phyloP scores from a whole-genome alignment of 1,140 invertebrate species.

The Mesaphorura yosii region DNA sequence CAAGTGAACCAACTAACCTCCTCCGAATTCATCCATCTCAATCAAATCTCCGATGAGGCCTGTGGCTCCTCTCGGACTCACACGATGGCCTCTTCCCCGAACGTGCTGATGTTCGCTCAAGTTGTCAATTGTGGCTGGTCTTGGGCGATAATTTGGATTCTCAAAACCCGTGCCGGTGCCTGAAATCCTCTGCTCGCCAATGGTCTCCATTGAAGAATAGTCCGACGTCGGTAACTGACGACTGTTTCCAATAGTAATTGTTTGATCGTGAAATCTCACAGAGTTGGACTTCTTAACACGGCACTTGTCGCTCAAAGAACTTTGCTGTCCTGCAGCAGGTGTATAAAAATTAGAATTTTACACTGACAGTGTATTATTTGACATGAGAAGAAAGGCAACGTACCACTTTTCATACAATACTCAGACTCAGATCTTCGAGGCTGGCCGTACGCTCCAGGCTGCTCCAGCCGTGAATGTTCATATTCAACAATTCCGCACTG shows the following conservation, averaged over 20 bases:
- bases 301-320: conserved; percentile 40
- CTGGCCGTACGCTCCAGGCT: too few species aligned
- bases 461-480: too few species aligned
- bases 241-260: too few species aligned
- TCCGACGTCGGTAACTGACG: conserved; percentile 52
- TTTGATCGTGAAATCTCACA: neutral
- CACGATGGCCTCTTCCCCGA: too few species aligned
- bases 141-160: conserved; percentile 14
- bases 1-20: too few species aligned
- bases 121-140: conserved; percentile 10
- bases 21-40: too few species aligned
- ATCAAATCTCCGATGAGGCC: too few species aligned
- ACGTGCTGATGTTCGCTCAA: too few species aligned
- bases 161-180: conserved; percentile 4
- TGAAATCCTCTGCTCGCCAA: conserved; percentile 2
- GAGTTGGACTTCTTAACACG: conserved; percentile 37
- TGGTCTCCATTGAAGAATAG: conserved; percentile 58
- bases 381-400: neutral
- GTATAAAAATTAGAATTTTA: conserved; percentile 35
- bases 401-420: neutral
- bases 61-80: too few species aligned
- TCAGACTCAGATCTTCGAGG: neutral
- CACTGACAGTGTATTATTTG: neutral
- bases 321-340: conserved; percentile 32
- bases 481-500: too few species aligned